These are phyloP conservation scores for Salarias fasciatus DNA, from an alignment of 2,797 vertebrate species.

Conservation along the genomic window DNA sequence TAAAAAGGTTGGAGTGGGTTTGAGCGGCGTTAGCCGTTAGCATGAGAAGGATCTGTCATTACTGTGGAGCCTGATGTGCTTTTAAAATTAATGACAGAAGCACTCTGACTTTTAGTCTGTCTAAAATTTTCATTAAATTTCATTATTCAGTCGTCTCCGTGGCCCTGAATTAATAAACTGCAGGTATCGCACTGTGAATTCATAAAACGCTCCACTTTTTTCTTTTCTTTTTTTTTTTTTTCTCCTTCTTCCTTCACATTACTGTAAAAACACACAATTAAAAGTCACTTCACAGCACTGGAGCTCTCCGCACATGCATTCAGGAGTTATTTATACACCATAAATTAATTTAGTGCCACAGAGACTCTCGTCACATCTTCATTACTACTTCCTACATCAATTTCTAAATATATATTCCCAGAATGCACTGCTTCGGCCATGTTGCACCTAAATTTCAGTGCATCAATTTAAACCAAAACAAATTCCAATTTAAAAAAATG, in stretches of 20 bases:
- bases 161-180: constrained; percentile 81
- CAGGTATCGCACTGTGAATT: constrained; percentile 77
- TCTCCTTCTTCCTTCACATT: constrained; percentile 22
- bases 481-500: too few relatives aligned
- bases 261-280: constrained; percentile 58
- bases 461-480: too few relatives aligned
- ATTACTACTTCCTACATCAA: too few relatives aligned
- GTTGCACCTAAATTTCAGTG: too few relatives aligned
- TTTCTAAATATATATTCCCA: too few relatives aligned
- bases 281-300: constrained; percentile 51
- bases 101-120: constrained; percentile 81
- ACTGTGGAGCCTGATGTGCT: constrained; percentile 64
- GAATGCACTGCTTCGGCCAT: too few relatives aligned
- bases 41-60: constrained; percentile 67
- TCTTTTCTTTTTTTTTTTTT: constrained; percentile 18
- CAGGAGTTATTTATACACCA: too few relatives aligned
- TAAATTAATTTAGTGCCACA: too few relatives aligned
- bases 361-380: too few relatives aligned
- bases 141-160: constrained; percentile 81
- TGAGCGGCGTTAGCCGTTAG: constrained; percentile 28
- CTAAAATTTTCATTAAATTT: constrained; percentile 83
- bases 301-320: too few relatives aligned
- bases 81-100: constrained; percentile 82
- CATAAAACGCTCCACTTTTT: constrained; percentile 67
- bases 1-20: not conserved